Evolutionary conservation across 1,140 invertebrate genomes (phyloP), one percentile per base, ranked within the genome.

Genomic region (Bombus affinis): DNA sequence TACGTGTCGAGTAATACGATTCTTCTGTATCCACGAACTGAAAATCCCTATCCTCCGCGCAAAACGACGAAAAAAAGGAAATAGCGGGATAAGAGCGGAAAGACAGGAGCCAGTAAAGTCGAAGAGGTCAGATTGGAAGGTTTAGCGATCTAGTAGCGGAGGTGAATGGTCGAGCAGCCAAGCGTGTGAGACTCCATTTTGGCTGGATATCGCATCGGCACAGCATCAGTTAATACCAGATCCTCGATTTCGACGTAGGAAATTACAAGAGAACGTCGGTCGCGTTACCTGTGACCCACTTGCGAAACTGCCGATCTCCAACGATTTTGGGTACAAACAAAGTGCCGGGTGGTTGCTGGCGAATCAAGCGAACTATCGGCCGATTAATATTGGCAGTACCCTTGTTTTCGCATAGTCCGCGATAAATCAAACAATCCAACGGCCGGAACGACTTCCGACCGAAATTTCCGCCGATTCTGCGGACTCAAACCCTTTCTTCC

Each of bases 301-400:
- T 76, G 87, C 71, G 65, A 86, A 83, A 77, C 68, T 78, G 74
- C 68, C 44, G 65, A 42, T 35, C 37, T 47, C 18, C 35, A 13
- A 25, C 57, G 53, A 70, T 73, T 42, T 44, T 12, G 2, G 12
- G 32, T 28, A 18, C 73, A 77, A 83, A 68, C 81, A 70, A 28
- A 74, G 12, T 2, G 35, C 25, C 35, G 18, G 28, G 10, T 37
- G 22, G 47, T 53, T 53, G 18, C 47, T 32, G 72, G 37, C 39
- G 37, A 32, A 59, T 47, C 65, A 18, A 15, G 15, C 44, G 39
- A 79, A 76, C 53, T 85, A 32, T 44, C 65, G 44, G 9, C 53
- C 66, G 88, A 88, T 90, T 88, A 90, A 90, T 90, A 90, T 90
- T 81, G 88, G 83, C 88, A 68, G 68, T 57, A 25, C 72, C 66